phyloP scores from a whole-genome alignment of 2,888 invertebrate genomes.

The Pyrrhopygopsis socrates region DNA sequence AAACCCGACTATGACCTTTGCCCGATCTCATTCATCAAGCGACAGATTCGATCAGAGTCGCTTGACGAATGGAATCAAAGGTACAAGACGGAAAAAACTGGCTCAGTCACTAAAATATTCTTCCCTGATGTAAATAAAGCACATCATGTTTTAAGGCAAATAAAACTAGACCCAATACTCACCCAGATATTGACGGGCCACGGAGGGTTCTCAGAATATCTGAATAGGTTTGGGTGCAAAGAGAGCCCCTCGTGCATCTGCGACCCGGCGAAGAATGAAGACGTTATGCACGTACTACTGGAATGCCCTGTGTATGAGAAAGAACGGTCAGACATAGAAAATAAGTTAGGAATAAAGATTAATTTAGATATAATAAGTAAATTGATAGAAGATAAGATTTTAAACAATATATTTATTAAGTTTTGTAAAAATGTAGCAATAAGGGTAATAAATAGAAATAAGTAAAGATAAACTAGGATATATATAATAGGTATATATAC shows the following conservation, averaged over 20 bases:
- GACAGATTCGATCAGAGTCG: not conserved
- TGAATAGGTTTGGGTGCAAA: too few relatives aligned
- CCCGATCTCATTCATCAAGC: slow-evolving; percentile 15
- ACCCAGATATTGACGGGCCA: too few relatives aligned
- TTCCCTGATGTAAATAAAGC: not conserved
- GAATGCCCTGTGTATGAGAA: not conserved
- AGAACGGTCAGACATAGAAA: not conserved
- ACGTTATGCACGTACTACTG: not conserved
- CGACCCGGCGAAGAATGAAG: slow-evolving; percentile 11
- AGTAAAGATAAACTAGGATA: not conserved
- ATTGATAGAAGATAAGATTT: not conserved
- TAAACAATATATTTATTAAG: not conserved
- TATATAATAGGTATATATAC: not conserved
- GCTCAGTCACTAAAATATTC: not conserved
- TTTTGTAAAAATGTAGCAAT: not conserved
- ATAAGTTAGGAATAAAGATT: not conserved
- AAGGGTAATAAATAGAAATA: not conserved
- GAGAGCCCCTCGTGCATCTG: slow-evolving; percentile 49
- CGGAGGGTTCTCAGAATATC: slow-evolving; percentile 53
- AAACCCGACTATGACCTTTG: slow-evolving; percentile 7
- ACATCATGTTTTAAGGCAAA: not conserved
- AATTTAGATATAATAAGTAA: not conserved
- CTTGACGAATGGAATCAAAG: slow-evolving; percentile 7
- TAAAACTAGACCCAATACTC: not conserved
- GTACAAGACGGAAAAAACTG: not conserved